A percentile compares a stretch with the other conserved stretches of the same genome.
phyloP scores from a whole-genome alignment of 2,888 invertebrate genomes.

The Smittia aterrima region DNA sequence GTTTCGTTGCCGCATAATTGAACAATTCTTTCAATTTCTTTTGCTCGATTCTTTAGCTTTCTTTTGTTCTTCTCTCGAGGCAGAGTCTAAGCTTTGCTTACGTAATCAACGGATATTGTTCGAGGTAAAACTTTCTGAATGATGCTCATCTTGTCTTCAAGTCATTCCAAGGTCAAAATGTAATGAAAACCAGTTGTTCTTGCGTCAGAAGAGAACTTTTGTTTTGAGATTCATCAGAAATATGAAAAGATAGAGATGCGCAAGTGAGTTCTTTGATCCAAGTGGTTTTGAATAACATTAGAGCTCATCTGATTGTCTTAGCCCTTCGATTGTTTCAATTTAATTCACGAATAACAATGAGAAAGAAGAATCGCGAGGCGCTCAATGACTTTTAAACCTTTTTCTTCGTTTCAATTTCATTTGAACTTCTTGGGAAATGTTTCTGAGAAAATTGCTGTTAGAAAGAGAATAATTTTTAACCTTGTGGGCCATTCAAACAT shows the following conservation, averaged over 20 bases:
- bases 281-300: no score
- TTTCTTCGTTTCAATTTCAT: no score
- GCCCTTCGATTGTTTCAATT: no score
- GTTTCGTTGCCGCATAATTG: neutral
- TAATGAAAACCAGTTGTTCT: neutral
- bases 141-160: neutral
- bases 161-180: neutral
- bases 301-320: no score
- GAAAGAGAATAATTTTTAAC: slow-evolving; percentile 51
- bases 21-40: neutral
- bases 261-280: no score
- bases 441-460: neutral
- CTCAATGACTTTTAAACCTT: no score
- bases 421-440: neutral
- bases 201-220: neutral
- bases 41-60: neutral
- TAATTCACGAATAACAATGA: no score
- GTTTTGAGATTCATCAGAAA: neutral
- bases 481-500: slow-evolving; percentile 74
- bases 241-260: neutral
- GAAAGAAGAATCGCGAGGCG: no score
- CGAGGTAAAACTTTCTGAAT: neutral
- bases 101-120: slow-evolving; percentile 11
- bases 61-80: neutral
- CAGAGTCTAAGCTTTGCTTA: neutral